A percentile compares a stretch with the other conserved stretches of the same genome.
These are phyloP conservation scores for Anoplopoma fimbria DNA, from an alignment of 2,113 vertebrate species.

Conservation along the genomic window DNA sequence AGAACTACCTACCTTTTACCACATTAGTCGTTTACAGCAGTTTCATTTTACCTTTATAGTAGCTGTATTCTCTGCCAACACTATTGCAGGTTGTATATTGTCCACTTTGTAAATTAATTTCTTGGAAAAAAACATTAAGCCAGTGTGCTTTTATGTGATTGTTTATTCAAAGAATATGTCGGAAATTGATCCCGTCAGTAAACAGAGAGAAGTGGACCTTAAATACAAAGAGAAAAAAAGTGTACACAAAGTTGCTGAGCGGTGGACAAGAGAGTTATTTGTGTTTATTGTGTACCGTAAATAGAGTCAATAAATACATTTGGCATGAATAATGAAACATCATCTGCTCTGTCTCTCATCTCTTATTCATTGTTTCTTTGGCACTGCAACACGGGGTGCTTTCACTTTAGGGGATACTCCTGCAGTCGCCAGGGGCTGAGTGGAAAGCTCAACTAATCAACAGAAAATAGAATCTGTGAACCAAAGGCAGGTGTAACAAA, in stretches of 20 bases:
- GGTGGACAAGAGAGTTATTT: conserved; percentile 44
- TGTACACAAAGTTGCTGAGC: conserved; percentile 50
- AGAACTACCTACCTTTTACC: conserved; percentile 55
- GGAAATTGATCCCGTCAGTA: conserved; percentile 3
- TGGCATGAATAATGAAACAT: conserved; percentile 74
- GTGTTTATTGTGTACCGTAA: conserved; percentile 74
- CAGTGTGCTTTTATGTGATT: conserved; percentile 43
- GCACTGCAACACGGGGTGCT: background rate
- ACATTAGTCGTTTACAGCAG: conserved; percentile 37
- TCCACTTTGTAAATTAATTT: conserved; percentile 60
- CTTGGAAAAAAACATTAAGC: conserved; percentile 30
- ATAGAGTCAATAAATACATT: conserved; percentile 79
- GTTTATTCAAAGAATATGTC: conserved; percentile 25
- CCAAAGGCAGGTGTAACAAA: background rate
- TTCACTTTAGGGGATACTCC: background rate
- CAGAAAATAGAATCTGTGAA: background rate
- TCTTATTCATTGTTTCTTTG: conserved; percentile 31
- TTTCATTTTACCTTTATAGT: conserved; percentile 53
- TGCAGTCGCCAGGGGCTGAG: background rate
- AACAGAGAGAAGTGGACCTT: conserved; percentile 4
- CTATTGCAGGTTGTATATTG: conserved; percentile 44
- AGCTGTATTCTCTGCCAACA: conserved; percentile 47
- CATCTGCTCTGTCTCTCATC: conserved; percentile 19
- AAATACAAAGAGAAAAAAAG: conserved; percentile 9
- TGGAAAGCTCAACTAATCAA: background rate